phyloP scores from a whole-genome alignment of 1,140 invertebrate genomes.

The Acromyrmex heyeri region DNA sequence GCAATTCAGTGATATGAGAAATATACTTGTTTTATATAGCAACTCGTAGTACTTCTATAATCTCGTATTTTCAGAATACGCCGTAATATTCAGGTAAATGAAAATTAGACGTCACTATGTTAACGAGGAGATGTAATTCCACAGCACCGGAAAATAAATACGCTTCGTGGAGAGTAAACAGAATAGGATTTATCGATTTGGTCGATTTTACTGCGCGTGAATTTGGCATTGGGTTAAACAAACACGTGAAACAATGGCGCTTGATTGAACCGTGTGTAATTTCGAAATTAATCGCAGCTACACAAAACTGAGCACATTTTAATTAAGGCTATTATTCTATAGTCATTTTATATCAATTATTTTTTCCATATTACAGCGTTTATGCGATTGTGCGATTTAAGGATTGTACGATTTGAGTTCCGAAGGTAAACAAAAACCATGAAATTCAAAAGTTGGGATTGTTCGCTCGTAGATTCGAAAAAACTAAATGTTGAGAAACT shows the following conservation, averaged over 20 bases:
- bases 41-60: neutral
- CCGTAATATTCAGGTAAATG: neutral
- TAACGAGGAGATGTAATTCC: conserved; percentile 28
- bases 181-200: conserved; percentile 40
- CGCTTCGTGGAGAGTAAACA: conserved; percentile 15
- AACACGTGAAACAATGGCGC: conserved; percentile 48
- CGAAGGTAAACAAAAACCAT: neutral
- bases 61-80: conserved; percentile 17
- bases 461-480: neutral
- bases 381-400: neutral
- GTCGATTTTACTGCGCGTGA: conserved; percentile 34
- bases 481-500: conserved; percentile 15
- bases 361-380: neutral
- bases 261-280: conserved; percentile 44
- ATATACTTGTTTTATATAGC: conserved; percentile 9
- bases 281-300: conserved; percentile 29
- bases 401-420: neutral
- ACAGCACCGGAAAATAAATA: conserved; percentile 27
- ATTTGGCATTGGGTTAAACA: conserved; percentile 57
- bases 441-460: neutral
- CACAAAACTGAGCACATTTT: conserved; percentile 26
- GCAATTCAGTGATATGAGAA: neutral
- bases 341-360: conserved; percentile 12
- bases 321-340: conserved; percentile 32
- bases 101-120: conserved; percentile 21